phyloP scores from a whole-genome alignment of 2,113 vertebrate species.

The Hemiprocne comata region DNA sequence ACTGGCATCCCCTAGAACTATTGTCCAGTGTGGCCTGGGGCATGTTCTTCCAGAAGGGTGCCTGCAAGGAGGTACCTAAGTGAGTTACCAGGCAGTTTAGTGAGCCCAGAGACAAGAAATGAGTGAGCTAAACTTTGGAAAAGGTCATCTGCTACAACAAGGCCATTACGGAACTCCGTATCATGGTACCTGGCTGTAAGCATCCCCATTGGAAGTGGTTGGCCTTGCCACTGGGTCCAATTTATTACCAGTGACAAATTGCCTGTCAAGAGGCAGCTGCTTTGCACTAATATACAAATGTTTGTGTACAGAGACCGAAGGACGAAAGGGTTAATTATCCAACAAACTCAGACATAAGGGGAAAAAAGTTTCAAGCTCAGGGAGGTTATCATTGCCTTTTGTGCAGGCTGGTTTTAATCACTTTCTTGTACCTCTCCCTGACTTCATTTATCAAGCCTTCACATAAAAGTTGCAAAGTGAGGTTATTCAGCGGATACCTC shows the following conservation, averaged over 20 bases:
- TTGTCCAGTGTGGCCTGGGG: neutral
- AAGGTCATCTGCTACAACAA: neutral
- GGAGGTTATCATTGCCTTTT: slow-evolving; percentile 69
- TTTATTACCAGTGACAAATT: slow-evolving; percentile 40
- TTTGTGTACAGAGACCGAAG: slow-evolving; percentile 31
- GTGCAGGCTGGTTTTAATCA: slow-evolving; percentile 81
- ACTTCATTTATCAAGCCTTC: slow-evolving; percentile 80
- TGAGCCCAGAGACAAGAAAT: neutral
- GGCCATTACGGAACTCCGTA: neutral
- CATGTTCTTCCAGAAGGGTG: neutral
- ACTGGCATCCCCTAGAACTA: neutral
- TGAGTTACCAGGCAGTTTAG: neutral
- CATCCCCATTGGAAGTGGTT: neutral
- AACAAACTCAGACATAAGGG: slow-evolving; percentile 50
- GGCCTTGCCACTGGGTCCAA: neutral
- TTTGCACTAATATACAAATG: neutral
- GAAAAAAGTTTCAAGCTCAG: slow-evolving; percentile 50
- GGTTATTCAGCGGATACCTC: slow-evolving; percentile 76
- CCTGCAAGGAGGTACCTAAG: neutral
- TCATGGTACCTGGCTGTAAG: neutral
- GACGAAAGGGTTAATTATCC: slow-evolving; percentile 69
- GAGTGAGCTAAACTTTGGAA: neutral
- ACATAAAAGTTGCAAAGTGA: slow-evolving; percentile 79
- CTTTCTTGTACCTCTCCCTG: slow-evolving; percentile 77
- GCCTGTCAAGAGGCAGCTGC: neutral